phyloP scores from a whole-genome alignment of 2,888 invertebrate species.

The Orthonevra nobilis region DNA sequence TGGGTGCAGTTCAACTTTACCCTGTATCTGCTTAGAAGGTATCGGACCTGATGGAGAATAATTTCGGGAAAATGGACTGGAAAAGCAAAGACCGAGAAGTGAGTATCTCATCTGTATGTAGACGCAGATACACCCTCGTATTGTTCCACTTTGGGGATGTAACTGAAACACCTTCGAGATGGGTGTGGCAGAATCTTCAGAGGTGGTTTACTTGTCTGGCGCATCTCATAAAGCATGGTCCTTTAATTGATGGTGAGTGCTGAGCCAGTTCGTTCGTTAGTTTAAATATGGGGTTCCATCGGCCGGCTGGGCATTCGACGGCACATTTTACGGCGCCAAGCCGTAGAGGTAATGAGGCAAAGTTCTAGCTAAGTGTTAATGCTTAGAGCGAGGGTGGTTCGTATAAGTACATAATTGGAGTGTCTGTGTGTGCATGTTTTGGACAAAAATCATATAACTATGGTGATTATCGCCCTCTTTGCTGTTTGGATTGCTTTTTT shows the following conservation, averaged over 20 bases:
- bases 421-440: constrained; percentile 31
- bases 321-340: background rate
- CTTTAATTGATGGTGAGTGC: constrained; percentile 55
- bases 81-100: constrained; percentile 40
- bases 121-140: constrained; percentile 42
- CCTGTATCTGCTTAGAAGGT: too few species aligned
- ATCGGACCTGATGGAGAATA: too few species aligned
- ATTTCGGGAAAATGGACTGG: too few species aligned
- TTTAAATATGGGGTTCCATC: constrained; percentile 5
- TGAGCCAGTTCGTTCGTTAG: background rate
- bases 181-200: constrained; percentile 66
- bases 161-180: constrained; percentile 50
- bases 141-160: constrained; percentile 22
- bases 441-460: constrained; percentile 35
- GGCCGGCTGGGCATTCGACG: constrained; percentile 1
- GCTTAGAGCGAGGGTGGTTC: constrained; percentile 10
- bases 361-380: constrained; percentile 23
- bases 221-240: constrained; percentile 59
- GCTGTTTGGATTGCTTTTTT: too few species aligned
- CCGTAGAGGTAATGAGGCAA: constrained; percentile 6
- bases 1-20: constrained; percentile 48
- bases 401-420: constrained; percentile 1
- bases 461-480: constrained; percentile 35
- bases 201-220: constrained; percentile 39
- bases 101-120: constrained; percentile 58